A percentile compares a stretch with the other conserved stretches of the same genome.
These are phyloP conservation scores for Brassicogethes aeneus DNA, from an alignment of 2,888 invertebrate genomes.

Conservation along the genomic window DNA sequence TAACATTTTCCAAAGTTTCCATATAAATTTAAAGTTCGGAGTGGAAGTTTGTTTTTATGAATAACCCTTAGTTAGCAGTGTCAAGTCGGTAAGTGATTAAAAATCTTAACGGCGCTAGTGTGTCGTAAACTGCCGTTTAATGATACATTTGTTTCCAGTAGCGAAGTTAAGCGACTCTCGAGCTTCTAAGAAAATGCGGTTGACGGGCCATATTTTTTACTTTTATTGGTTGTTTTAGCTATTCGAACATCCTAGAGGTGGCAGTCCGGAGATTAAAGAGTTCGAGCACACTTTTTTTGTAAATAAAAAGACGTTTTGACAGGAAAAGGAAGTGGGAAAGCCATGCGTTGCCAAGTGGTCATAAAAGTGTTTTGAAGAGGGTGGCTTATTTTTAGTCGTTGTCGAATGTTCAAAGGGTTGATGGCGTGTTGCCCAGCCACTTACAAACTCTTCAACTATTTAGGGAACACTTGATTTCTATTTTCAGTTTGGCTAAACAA, in stretches of 20 bases:
- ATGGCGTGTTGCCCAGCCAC: too few relatives aligned
- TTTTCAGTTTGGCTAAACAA: conserved; percentile 5
- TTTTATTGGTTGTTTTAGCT: neutral
- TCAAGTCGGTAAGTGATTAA: neutral
- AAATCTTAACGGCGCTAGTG: neutral
- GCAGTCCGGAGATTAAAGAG: too few relatives aligned
- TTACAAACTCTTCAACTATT: too few relatives aligned
- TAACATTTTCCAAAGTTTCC: too few relatives aligned
- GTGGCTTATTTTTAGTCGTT: conserved; percentile 13
- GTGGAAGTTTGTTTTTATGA: too few relatives aligned
- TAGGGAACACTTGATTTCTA: conserved; percentile 13
- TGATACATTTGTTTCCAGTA: neutral
- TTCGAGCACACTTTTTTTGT: neutral
- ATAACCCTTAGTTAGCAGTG: too few relatives aligned
- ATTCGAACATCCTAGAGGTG: too few relatives aligned
- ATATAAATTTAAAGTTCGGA: too few relatives aligned
- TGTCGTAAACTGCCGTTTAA: neutral
- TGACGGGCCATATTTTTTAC: neutral
- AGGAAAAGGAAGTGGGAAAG: neutral
- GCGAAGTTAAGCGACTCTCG: neutral
- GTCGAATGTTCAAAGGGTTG: too few relatives aligned
- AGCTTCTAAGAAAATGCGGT: neutral
- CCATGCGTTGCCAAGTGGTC: conserved; percentile 10
- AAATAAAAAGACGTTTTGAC: neutral
- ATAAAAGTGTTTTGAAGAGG: conserved; percentile 10